Evolutionary conservation across 2,888 invertebrate genomes (phyloP), one percentile per base, ranked within the genome.

Genomic region (Platerodrilus igneus): DNA sequence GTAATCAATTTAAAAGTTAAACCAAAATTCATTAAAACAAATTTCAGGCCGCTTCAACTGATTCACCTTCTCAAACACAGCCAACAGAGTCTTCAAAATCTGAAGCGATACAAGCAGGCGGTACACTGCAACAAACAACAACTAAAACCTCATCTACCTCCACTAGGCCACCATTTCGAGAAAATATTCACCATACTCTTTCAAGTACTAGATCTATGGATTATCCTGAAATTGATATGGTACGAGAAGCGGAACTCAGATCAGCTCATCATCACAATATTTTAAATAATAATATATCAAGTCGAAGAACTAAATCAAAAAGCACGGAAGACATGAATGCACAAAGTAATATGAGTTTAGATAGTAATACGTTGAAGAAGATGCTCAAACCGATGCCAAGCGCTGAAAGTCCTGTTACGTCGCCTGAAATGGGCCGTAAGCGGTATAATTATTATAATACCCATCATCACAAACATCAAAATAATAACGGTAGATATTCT

Each of bases 351-450:
- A 70, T 74, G 56, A 72, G 68, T 55, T 67, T 83, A 68, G 90
- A 90, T 68, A 85, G 86, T 60, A 85, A 82, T 62, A 92, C 92
- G 5, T 74, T 95, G 55, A 93, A 94, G 68, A 79, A 90, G 50
- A 92, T 95, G 89, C 75, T 95, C 55, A 92, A 93, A 62, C 92
- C 93, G 31, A 88, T 95, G 82, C 87, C 92, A 14, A 88, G 87
- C 53, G 81, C 83, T 40, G 90, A 89, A 64, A 88, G 87, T 61
- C 90, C 90, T 1, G 89, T 86, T 33, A 91, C 91, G 30, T 91
- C 90, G 38, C 91, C 91, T 9, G 91, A 91, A 73, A 89, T 88
- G 85, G 85, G 86, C 11, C 78, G 88, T 30, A 79, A 87, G 28
- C 76, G 87, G 33, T 86, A 86, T 66, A 81, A 76, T 28, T 79